Percentiles rank a stretch among this genome's conserved stretches.
phyloP scores from a whole-genome alignment of 2,113 vertebrate genomes.

The Pomatostomus ruficeps region DNA sequence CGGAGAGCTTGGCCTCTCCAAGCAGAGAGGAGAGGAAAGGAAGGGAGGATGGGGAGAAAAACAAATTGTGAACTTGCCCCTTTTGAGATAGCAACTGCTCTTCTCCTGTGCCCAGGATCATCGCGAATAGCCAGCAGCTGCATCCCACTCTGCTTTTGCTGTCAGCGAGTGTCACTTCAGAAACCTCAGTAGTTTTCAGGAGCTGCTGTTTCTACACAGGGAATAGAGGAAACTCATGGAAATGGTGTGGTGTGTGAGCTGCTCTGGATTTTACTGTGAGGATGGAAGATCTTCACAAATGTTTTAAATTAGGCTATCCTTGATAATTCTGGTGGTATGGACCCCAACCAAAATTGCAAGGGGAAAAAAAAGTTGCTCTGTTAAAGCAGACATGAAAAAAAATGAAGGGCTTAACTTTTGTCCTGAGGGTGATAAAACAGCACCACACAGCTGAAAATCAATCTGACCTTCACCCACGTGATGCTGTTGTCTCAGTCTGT shows the following conservation, averaged over 20 bases:
- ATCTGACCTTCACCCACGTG: slow-evolving; percentile 66
- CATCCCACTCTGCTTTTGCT: neutral
- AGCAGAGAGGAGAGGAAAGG: neutral
- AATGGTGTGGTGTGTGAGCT: neutral
- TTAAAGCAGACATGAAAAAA: slow-evolving; percentile 45
- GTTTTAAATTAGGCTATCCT: slow-evolving; percentile 38
- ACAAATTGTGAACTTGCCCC: slow-evolving; percentile 28
- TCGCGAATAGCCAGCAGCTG: neutral
- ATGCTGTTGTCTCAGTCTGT: slow-evolving; percentile 44
- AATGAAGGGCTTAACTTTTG: slow-evolving; percentile 59
- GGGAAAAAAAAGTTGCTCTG: neutral
- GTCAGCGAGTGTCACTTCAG: neutral
- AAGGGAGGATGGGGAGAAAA: neutral
- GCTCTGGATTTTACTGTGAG: neutral
- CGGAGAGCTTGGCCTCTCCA: neutral
- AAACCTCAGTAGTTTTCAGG: neutral
- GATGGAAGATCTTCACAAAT: neutral
- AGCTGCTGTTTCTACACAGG: neutral
- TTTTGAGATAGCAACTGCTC: neutral
- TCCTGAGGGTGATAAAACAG: slow-evolving; percentile 65
- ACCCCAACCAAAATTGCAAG: slow-evolving; percentile 24
- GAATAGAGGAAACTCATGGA: neutral
- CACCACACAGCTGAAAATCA: slow-evolving; percentile 62
- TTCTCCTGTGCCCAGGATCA: neutral
- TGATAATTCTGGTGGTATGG: slow-evolving; percentile 28